Conservation (phyloP, 2,113 vertebrate genomes). For the Perca fluviatilis region DNA sequence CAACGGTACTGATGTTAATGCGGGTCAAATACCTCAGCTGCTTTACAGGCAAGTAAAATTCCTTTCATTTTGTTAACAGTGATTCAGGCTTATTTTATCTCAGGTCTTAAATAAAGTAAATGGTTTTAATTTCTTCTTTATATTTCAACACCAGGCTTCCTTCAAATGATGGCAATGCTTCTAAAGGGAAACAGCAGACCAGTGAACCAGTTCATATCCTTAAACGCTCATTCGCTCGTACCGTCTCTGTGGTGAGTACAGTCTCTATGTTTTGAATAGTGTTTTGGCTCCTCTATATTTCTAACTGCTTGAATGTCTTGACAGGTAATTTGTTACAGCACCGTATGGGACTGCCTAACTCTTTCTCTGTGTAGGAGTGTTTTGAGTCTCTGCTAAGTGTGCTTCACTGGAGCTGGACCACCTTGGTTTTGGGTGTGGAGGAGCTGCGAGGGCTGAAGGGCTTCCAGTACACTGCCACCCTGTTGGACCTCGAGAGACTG, state of each 20-base stretch:
- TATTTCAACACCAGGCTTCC: conserved; percentile 87
- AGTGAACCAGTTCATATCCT: conserved; percentile 98
- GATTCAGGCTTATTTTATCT: neutral
- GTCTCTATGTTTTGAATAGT: neutral
- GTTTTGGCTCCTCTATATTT: neutral
- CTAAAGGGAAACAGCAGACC: conserved; percentile 97
- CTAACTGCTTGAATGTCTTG: neutral
- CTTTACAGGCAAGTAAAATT: conserved; percentile 90
- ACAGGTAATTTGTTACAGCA: neutral
- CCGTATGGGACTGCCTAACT: neutral
- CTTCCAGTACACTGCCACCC: conserved; percentile 97
- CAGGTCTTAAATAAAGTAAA: neutral
- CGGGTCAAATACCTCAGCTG: conserved; percentile 97
- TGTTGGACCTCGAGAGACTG: conserved; percentile 95
- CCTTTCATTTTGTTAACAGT: neutral
- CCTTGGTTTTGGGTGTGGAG: conserved; percentile 96
- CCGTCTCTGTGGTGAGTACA: conserved; percentile 92
- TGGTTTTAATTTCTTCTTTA: neutral
- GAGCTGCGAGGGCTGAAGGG: conserved; percentile 97
- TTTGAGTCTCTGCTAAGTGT: conserved; percentile 97
- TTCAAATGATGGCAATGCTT: conserved; percentile 95
- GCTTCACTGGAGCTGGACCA: conserved; percentile 99
- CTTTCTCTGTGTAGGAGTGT: conserved; percentile 88
- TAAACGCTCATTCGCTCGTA: conserved; percentile 96
- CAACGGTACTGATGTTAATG: conserved; percentile 99